Conservation (phyloP, 2,797 vertebrate genomes). For the Oryzias sinensis region DNA sequence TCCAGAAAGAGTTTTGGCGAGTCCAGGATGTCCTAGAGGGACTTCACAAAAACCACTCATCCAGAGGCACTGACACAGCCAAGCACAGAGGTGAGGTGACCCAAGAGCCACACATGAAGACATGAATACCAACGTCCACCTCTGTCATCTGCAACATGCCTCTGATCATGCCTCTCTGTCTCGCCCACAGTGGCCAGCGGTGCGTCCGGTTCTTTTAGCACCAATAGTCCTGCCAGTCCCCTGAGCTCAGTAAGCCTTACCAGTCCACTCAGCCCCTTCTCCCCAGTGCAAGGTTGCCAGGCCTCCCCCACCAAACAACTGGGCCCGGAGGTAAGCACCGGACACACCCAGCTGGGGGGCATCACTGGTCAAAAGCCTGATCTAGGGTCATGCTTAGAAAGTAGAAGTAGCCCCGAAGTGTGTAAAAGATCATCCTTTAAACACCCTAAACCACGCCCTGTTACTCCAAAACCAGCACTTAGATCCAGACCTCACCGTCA, state of each 20-base stretch:
- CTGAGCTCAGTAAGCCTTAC: constrained; percentile 94
- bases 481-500: constrained; percentile 41
- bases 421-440: constrained; percentile 33
- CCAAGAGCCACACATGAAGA: not conserved
- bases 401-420: constrained; percentile 25
- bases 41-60: constrained; percentile 90
- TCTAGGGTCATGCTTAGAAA: constrained; percentile 4
- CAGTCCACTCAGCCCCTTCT: constrained; percentile 94
- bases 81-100: constrained; percentile 86
- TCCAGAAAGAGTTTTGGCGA: constrained; percentile 97
- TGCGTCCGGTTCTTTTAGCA: constrained; percentile 87
- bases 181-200: constrained; percentile 77
- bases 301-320: constrained; percentile 88
- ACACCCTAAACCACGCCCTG: constrained; percentile 39
- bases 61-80: constrained; percentile 90
- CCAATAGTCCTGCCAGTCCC: constrained; percentile 95
- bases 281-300: constrained; percentile 88
- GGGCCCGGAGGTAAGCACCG: constrained; percentile 86
- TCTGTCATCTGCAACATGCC: constrained; percentile 1
- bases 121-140: not conserved
- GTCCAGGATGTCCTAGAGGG: constrained; percentile 96
- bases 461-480: not conserved
- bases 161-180: not conserved
- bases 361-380: constrained; percentile 14
- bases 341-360: constrained; percentile 28